Percentiles rank a stretch among this genome's conserved stretches.
These are phyloP conservation scores for Cotesia chilonis DNA, from an alignment of 1,140 invertebrate genomes.

Conservation along the genomic window DNA sequence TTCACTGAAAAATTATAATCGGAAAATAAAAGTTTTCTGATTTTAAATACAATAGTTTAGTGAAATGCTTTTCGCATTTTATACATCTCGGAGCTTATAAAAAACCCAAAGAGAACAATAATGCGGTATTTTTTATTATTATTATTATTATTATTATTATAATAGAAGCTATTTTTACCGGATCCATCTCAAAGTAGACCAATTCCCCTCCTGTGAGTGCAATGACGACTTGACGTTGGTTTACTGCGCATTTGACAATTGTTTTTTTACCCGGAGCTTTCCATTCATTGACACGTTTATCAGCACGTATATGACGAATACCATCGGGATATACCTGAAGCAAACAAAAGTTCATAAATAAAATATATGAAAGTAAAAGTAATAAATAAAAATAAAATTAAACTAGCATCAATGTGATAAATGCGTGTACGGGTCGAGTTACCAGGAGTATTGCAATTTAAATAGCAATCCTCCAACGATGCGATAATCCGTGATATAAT, in stretches of 20 bases:
- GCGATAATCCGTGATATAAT: slow-evolving; percentile 48
- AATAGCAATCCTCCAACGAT: slow-evolving; percentile 57
- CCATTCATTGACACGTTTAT: slow-evolving; percentile 99
- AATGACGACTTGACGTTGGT: slow-evolving; percentile 98
- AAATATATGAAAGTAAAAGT: neutral
- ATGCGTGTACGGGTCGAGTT: slow-evolving; percentile 36
- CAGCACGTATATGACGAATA: slow-evolving; percentile 96
- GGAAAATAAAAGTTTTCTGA: slow-evolving; percentile 11
- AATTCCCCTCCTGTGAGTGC: slow-evolving; percentile 96
- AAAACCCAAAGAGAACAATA: slow-evolving; percentile 53
- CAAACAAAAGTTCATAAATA: slow-evolving; percentile 29
- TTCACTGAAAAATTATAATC: slow-evolving; percentile 16
- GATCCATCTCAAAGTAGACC: slow-evolving; percentile 99
- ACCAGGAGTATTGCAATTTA: slow-evolving; percentile 48
- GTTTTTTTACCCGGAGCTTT: slow-evolving; percentile 97
- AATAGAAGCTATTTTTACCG: slow-evolving; percentile 73
- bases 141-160: neutral
- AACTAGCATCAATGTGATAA: neutral
- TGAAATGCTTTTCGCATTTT: slow-evolving; percentile 50
- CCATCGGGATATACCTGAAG: slow-evolving; percentile 94
- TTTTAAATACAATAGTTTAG: slow-evolving; percentile 17
- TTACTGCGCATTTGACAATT: slow-evolving; percentile 98
- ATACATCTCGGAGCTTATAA: slow-evolving; percentile 51
- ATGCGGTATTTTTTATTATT: slow-evolving; percentile 27
- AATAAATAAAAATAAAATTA: neutral